Base-by-base conservation (phyloP, 92 coral and sea anemone species). In the Umimayanthus chanpuru region DNA sequence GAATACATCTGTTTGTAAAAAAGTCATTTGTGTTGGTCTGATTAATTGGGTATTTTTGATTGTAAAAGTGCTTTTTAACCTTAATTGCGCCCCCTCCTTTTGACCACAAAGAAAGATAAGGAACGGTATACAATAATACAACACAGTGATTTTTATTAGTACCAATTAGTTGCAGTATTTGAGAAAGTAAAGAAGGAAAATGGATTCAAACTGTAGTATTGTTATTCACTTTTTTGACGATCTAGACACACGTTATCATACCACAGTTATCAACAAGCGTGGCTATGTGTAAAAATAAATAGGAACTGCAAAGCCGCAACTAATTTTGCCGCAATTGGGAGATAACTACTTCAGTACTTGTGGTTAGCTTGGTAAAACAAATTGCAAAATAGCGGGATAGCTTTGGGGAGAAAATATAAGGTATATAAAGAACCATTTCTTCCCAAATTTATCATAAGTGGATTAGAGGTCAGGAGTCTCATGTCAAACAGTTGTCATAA, bases 41-140 rank as follows among this genome's bases (percentile, higher is more conserved):
- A 21, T 77, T 43, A 56, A 8, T 0, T 80, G 50, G 43, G 40
- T 73, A 15, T 80, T 53, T 2, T 56, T 80, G 36, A 18, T 53
- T 38, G 32, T 10, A 76, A 44, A 20, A 44, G 9, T 26, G 10
- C 40, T 41, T 77, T 50, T 10, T 78, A 26, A 28, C 16, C 82
- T 39, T 81, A 65, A 81, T 40, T 61, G 86, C 32, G 36, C 38
- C 47, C 75, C 16, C 21, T 64, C 76, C 76, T 36, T 58, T 81
- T 64, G 86, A 81, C 73, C 76, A 41, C 86, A 81, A 66, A 49
- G 26, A 30, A 39, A 81, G 76, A 81, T 81, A 81, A 81, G 39
- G 30, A 21, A 23, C 41, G 61, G 71, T 61, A 30, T 40, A 47
- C 50, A 7, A 47, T 47, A 47, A 47, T 9, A 47, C 50, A 47